Base-by-base conservation (phyloP, 2,113 vertebrate species). In the Cyanistes caeruleus region DNA sequence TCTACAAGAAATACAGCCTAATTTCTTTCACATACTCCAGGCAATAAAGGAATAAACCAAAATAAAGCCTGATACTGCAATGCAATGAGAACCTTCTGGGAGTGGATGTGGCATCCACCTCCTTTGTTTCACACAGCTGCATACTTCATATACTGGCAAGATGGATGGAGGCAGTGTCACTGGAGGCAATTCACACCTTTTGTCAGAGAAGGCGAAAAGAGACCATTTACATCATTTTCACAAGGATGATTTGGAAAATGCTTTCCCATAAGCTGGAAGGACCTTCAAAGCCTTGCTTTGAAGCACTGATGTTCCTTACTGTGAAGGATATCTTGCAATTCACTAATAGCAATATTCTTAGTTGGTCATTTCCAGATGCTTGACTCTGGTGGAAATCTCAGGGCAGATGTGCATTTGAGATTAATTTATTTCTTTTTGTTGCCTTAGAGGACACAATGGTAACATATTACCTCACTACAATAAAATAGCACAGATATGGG, bases 21-120 rank as follows among this genome's bases (percentile, higher is more conserved):
- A 84, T 81, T n/a, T 53, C 37, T 90, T 86, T 92, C 73, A 78
- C 62, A 18, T 90, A 81, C 52, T 79, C 44, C 49, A 68, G 65
- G 72, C 65, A 92, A 81, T 82, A 94, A 93, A 89, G 83, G 48
- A 93, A 94, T 93, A 90, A 94, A 94, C 41, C 11, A 60, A 90
- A 94, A 81, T 93, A 92, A 92, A 90, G 73, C 58, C 83, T 65
- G 58, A 82, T 92, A 43, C 52, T 78, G 31, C 73, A 62, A 19
- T 33, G 73, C 51, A 73, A 72, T 53, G 62, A 79, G 76, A 93
- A 62, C 28, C 53, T 94, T 93, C 58, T 20, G 62, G 46, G 83
- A 82, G 49, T 64, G n/a, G 62, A 72, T 90, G 69, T 49, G 77
- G 49, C 44, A 79, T 73, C 64, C n/a, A 75, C 25, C 37, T 88